These are phyloP conservation scores for Heliopora coerulea DNA, from an alignment of 92 coral and sea anemone species.

Conservation along the genomic window DNA sequence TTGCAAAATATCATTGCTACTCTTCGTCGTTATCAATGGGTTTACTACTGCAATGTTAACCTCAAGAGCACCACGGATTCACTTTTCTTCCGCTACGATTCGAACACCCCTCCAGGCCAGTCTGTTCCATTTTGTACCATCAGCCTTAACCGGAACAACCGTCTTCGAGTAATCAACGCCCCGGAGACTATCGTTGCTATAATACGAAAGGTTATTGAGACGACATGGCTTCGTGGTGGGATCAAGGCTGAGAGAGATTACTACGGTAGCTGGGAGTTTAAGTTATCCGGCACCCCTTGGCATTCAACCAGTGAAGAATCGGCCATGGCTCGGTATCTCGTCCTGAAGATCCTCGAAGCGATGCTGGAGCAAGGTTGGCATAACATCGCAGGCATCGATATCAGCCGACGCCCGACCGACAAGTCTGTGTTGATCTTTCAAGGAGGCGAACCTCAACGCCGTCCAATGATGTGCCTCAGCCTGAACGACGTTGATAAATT, in stretches of 20 bases:
- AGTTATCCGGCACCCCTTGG: conserved; percentile 61
- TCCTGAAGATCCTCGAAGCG: conserved; percentile 44
- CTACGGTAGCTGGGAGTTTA: conserved; percentile 54
- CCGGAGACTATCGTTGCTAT: conserved; percentile 45
- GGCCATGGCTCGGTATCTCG: conserved; percentile 50
- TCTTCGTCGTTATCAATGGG: conserved; percentile 48
- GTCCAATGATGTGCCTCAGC: conserved; percentile 45
- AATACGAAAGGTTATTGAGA: conserved; percentile 48
- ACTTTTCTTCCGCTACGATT: conserved; percentile 54
- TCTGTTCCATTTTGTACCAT: conserved; percentile 40
- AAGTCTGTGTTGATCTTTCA: conserved; percentile 46
- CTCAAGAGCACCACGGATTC: conserved; percentile 51
- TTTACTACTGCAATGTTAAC: conserved; percentile 48
- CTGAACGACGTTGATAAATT: conserved; percentile 49
- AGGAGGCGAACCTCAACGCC: conserved; percentile 26
- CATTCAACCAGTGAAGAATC: conserved; percentile 50
- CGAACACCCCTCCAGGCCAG: conserved; percentile 31
- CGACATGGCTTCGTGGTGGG: conserved; percentile 48
- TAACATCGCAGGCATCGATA: conserved; percentile 42
- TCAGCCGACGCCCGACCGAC: conserved; percentile 41
- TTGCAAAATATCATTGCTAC: conserved; percentile 49
- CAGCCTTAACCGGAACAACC: conserved; percentile 50
- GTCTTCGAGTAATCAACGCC: conserved; percentile 49
- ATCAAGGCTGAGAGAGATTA: conserved; percentile 49
- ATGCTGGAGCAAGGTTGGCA: conserved; percentile 57